Base-by-base conservation (phyloP, 2,113 vertebrate species). In the Okapia johnstoni region DNA sequence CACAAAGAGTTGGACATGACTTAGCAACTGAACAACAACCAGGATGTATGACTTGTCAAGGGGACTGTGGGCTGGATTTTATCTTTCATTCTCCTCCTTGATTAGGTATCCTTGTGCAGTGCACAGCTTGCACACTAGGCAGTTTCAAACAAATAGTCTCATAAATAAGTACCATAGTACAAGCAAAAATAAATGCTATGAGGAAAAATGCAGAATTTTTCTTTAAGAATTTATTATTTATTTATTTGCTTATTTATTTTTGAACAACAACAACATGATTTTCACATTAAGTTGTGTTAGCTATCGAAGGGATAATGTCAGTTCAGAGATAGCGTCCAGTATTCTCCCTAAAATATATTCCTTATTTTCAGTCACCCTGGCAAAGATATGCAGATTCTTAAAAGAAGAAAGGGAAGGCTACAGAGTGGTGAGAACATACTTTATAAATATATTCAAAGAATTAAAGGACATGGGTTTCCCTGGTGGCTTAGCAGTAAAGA, bases 381-480 rank as follows among this genome's bases (percentile, higher is more conserved):
- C 23, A 19, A 85, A 36, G 43, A 33, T 11, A 57, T 81, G 13
- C 28, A 84, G 16, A 60, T 30, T 60, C 30, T 33, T 81, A 23
- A 26, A 76, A 76, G 70, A 76, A 76, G 40, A 26, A 76, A 81
- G 19, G 50, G 33, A 25, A 81, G 50, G 33, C 30, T n/a, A 4
- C 79, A 85, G 17, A 86, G 57, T 85, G 33, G 63, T 57, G 2
- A 25, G 50, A 79, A 19, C 36, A 79, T 13, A 58, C 92, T 80
- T 85, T 85, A 66, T 52, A 80, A 58, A 95, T 79, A 70, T 30
- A 30, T 66, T 70, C 16, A 80, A 85, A 58, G 85, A 43, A 61
- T 66, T 57, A 63, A 58, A 55, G 21, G 43, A 81, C 80, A 70
- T 19, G 90, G 21, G 21, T 4, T 13, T 25, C 10, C 66, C 66